Evolutionary conservation across 2,888 invertebrate genomes (phyloP).

Genomic region (Drosophila koepferae): DNA sequence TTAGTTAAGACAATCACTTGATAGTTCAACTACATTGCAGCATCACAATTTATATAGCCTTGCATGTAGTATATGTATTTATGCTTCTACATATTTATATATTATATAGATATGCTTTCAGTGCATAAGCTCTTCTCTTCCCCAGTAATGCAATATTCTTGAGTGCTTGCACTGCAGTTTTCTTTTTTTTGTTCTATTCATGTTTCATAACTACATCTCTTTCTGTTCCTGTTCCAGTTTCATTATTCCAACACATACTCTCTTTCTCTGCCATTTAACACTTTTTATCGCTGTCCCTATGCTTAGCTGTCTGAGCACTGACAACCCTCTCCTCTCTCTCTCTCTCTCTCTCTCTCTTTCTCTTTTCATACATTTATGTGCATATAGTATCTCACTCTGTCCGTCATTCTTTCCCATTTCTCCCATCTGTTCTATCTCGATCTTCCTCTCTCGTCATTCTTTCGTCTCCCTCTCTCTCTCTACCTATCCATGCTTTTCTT

Average conservation of each 20-base stretch:
- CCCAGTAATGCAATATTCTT: not conserved
- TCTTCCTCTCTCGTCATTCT: not conserved
- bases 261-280: not conserved
- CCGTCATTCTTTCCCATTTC: not conserved
- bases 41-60: not conserved
- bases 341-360: not conserved
- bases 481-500: no score
- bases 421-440: not conserved
- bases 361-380: not conserved
- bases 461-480: not conserved
- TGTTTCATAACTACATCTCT: not conserved
- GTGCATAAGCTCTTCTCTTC: not conserved
- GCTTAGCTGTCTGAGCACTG: no score
- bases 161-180: not conserved
- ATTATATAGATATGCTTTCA: not conserved
- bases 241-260: not conserved
- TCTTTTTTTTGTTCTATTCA: fast-evolving
- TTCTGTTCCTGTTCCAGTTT: not conserved
- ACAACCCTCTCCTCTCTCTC: no score
- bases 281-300: no score
- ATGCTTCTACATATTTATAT: not conserved
- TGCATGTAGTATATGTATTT: not conserved
- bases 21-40: no score
- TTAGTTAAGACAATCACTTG: not conserved
- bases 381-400: not conserved